Conservation (phyloP, 1,140 invertebrate genomes). For the Camponotus pennsylvanicus region DNA sequence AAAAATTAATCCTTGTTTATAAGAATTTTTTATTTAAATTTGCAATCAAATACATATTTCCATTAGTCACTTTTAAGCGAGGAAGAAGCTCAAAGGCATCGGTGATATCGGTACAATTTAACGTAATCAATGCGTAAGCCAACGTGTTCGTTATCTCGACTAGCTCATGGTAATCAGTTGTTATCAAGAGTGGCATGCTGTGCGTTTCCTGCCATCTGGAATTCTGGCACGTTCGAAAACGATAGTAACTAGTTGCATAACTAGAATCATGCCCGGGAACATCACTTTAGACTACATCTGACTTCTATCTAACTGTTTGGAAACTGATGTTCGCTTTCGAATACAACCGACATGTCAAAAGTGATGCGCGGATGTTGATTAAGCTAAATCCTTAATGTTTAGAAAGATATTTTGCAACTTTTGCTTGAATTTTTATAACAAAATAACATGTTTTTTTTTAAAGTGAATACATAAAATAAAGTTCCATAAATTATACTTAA, state of each 20-base stretch:
- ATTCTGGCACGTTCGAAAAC: slow-evolving; percentile 58
- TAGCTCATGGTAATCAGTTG: slow-evolving; percentile 72
- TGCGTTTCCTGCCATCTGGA: slow-evolving; percentile 64
- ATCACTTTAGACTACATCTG: slow-evolving; percentile 32
- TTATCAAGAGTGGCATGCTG: slow-evolving; percentile 66
- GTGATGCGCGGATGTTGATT: not conserved
- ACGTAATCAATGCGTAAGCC: slow-evolving; percentile 8
- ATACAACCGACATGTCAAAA: not conserved
- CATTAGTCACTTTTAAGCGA: not conserved
- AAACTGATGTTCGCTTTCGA: slow-evolving; percentile 35
- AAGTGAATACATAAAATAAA: not conserved
- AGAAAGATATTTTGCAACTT: not conserved
- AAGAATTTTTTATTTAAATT: not conserved
- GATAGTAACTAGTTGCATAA: slow-evolving; percentile 51
- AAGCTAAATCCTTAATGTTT: not conserved
- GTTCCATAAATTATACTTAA: not conserved
- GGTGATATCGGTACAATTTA: not conserved
- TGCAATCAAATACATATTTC: not conserved
- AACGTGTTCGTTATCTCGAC: slow-evolving; percentile 43
- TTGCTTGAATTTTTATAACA: too few relatives aligned
- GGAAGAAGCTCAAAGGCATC: not conserved
- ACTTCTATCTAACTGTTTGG: slow-evolving; percentile 36
- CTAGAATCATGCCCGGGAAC: not conserved
- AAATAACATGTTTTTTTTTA: not conserved
- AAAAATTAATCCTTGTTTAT: not conserved